phyloP scores from a whole-genome alignment of 2,888 invertebrate genomes.

The Arrhopalites spinosus region DNA sequence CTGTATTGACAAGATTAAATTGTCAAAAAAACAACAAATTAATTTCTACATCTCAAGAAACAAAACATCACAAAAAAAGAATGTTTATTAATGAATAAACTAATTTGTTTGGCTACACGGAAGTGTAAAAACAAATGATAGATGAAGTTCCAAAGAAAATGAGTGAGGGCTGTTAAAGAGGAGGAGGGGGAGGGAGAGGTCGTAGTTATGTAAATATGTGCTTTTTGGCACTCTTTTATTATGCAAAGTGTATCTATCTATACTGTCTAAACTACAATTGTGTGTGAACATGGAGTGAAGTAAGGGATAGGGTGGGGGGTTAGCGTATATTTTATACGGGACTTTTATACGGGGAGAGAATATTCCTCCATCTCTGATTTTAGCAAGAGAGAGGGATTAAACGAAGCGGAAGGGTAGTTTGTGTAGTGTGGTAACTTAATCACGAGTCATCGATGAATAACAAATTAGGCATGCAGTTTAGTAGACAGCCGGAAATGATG shows the following conservation, averaged over 20 bases:
- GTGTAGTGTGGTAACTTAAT: conserved; percentile 42
- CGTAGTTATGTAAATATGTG: conserved; percentile 31
- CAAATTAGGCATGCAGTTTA: conserved; percentile 52
- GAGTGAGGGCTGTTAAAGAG: conserved; percentile 15
- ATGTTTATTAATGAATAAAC: conserved; percentile 29
- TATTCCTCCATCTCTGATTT: background rate
- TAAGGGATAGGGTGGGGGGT: conserved; percentile 4
- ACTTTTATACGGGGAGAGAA: background rate
- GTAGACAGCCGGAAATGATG: conserved; percentile 44
- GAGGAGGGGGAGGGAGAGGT: background rate
- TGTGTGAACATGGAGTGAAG: background rate
- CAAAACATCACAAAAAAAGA: no score
- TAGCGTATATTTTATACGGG: conserved; percentile 4
- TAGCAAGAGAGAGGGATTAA: conserved; percentile 18
- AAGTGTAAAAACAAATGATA: conserved; percentile 16
- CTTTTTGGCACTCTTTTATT: conserved; percentile 34
- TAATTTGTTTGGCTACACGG: conserved; percentile 19
- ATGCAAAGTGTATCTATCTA: conserved; percentile 14
- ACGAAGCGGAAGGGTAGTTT: conserved; percentile 38
- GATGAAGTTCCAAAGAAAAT: conserved; percentile 19
- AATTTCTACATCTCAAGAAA: no score
- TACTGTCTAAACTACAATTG: no score
- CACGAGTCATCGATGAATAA: conserved; percentile 52
- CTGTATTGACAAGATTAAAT: background rate
- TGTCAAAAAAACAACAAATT: background rate